A percentile compares a stretch with the other conserved stretches of the same genome.
Evolutionary conservation across 2,113 vertebrate species (phyloP).

Genomic region (Nycticorax nycticorax): DNA sequence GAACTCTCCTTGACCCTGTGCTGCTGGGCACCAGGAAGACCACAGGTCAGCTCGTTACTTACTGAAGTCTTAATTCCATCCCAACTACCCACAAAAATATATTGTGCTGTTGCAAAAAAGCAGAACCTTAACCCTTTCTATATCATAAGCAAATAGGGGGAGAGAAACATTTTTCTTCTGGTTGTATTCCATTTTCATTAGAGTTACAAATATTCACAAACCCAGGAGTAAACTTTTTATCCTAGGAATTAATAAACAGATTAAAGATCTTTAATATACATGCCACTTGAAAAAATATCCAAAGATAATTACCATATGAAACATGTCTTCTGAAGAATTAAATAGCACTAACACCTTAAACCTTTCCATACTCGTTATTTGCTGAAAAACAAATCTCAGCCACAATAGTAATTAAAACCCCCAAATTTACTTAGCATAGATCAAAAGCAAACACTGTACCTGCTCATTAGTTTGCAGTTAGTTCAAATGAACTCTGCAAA

Average conservation of each 20-base stretch:
- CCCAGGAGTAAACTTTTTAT: neutral
- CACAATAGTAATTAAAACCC: neutral
- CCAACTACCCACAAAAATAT: neutral
- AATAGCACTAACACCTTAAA: neutral
- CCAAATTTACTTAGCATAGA: neutral
- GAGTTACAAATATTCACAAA: neutral
- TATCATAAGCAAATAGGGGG: neutral
- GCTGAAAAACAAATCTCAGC: neutral
- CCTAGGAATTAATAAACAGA: neutral
- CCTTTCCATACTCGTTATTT: accelerated
- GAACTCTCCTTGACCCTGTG: accelerated
- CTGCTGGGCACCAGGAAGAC: neutral
- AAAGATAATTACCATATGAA: neutral
- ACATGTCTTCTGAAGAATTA: neutral
- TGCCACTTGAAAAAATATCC: neutral
- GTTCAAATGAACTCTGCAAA: neutral
- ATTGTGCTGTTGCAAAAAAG: neutral
- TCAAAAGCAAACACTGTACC: accelerated
- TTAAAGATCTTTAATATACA: neutral
- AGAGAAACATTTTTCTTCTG: neutral
- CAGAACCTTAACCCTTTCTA: neutral
- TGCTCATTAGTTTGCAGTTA: neutral
- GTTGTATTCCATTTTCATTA: neutral
- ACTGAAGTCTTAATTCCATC: accelerated
- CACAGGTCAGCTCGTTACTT: neutral